Evolutionary conservation across 2,113 vertebrate genomes (phyloP).

Genomic region (Cyanoramphus novaezelandiae): DNA sequence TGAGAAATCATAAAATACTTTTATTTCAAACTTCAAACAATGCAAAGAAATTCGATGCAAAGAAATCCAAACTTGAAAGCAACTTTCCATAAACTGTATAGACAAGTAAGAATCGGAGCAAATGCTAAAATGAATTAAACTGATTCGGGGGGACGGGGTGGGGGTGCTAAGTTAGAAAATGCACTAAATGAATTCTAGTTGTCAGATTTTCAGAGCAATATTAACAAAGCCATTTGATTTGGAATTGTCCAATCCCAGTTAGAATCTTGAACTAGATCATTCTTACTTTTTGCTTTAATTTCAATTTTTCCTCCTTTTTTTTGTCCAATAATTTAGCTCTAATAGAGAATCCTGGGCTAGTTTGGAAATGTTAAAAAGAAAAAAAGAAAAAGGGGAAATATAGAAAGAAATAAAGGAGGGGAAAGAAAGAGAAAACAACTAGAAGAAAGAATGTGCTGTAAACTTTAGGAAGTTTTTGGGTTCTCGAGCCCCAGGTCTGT

Average conservation of each 20-base stretch:
- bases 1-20: constrained; percentile 12
- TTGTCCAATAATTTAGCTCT: background rate
- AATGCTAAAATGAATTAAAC: constrained; percentile 6
- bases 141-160: background rate
- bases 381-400: accelerated
- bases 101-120: background rate
- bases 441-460: background rate
- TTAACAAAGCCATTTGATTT: constrained; percentile 14
- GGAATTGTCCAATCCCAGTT: background rate
- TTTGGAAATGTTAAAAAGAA: background rate
- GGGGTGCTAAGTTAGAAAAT: background rate
- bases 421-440: background rate
- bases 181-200: background rate
- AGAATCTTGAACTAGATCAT: background rate
- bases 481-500: background rate
- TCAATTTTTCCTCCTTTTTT: background rate
- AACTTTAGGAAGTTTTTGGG: background rate
- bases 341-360: background rate
- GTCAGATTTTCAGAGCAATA: background rate
- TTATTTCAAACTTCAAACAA: constrained; percentile 11
- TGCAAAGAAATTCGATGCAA: constrained; percentile 14
- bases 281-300: background rate
- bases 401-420: background rate
- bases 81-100: background rate
- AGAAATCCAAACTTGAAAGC: constrained; percentile 24